phyloP scores from a whole-genome alignment of 2,113 vertebrate genomes.

The Platysternon megacephalum region DNA sequence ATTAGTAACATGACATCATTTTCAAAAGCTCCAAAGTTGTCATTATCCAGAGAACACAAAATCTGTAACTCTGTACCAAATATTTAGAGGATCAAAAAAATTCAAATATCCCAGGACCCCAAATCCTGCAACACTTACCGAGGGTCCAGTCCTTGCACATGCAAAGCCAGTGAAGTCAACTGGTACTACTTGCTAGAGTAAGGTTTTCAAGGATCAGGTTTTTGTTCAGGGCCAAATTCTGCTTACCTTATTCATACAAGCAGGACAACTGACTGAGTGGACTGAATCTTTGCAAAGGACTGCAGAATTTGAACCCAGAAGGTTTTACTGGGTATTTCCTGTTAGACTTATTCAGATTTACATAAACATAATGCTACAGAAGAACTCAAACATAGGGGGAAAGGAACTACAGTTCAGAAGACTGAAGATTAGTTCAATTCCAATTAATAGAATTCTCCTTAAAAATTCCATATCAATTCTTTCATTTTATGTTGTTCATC shows the following conservation, averaged over 20 bases:
- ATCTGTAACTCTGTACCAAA: neutral
- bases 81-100: neutral
- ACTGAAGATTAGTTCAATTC: constrained; percentile 47
- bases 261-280: neutral
- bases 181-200: neutral
- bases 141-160: neutral
- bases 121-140: neutral
- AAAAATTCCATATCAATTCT: constrained; percentile 24
- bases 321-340: neutral
- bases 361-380: constrained; percentile 44
- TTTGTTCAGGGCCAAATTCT: neutral
- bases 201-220: neutral
- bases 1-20: neutral
- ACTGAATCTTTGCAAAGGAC: neutral
- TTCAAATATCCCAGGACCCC: neutral
- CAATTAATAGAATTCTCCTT: constrained; percentile 52
- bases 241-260: neutral
- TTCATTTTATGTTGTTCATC: constrained; percentile 3
- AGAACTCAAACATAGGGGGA: neutral
- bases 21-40: accelerated
- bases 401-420: constrained; percentile 43
- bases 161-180: neutral
- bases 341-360: neutral
- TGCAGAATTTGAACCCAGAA: constrained; percentile 25
- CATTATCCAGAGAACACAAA: neutral